Conservation (phyloP, 2,113 vertebrate genomes). For the Nicator chloris region DNA sequence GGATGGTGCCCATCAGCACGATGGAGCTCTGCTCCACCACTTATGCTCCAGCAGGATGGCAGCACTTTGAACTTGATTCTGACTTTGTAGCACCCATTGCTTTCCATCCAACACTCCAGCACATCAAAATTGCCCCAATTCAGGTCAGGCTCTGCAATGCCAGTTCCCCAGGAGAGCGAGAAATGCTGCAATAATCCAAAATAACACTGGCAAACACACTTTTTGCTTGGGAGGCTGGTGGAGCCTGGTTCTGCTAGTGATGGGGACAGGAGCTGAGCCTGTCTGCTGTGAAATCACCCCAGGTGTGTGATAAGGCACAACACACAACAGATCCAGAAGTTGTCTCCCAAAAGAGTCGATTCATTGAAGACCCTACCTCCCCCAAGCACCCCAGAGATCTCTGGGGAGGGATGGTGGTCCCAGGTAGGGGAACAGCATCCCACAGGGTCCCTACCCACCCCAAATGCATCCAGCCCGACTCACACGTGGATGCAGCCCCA, state of each 20-base stretch:
- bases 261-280: background rate
- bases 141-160: background rate
- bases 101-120: background rate
- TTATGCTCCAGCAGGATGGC: background rate
- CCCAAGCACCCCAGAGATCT: background rate
- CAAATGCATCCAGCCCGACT: background rate
- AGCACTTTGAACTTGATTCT: background rate
- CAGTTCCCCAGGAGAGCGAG: fast-evolving
- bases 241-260: background rate
- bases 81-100: background rate
- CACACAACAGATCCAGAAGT: fast-evolving
- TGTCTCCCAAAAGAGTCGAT: background rate
- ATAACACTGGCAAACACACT: background rate
- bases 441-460: fast-evolving
- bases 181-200: background rate
- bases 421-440: background rate
- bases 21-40: background rate
- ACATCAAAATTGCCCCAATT: background rate
- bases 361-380: background rate
- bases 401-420: background rate
- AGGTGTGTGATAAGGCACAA: fast-evolving
- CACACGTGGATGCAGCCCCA: background rate
- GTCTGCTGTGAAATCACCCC: fast-evolving
- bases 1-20: background rate
- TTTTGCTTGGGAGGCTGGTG: background rate